A percentile compares a stretch with the other conserved stretches of the same genome.
phyloP scores from a whole-genome alignment of 1,140 invertebrate species.

The Aphelinus atriplicis region DNA sequence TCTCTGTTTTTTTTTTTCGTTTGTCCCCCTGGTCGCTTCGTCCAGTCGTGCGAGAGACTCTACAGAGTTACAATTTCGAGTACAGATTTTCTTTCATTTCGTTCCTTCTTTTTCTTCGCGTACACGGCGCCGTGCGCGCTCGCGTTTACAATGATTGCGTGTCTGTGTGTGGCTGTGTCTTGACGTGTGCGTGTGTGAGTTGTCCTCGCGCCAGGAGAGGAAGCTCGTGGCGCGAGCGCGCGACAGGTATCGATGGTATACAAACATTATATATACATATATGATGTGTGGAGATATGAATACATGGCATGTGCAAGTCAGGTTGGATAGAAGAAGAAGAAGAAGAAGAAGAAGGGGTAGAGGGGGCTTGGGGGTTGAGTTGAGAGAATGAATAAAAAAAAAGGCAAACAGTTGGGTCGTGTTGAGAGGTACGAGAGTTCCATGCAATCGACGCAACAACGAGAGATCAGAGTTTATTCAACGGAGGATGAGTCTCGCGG shows the following conservation, averaged over 20 bases:
- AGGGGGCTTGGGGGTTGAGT: slow-evolving; percentile 27
- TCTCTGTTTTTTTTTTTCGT: too few relatives aligned
- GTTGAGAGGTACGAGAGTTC: slow-evolving; percentile 67
- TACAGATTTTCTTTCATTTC: too few relatives aligned
- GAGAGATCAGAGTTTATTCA: slow-evolving; percentile 60
- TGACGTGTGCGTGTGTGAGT: too few relatives aligned
- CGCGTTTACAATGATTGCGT: too few relatives aligned
- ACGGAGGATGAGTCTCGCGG: slow-evolving; percentile 57
- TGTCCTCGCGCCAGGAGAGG: too few relatives aligned
- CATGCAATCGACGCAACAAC: slow-evolving; percentile 67
- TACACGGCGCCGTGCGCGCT: too few relatives aligned
- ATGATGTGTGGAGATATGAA: too few relatives aligned
- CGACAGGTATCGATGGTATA: not conserved
- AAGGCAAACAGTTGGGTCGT: not conserved
- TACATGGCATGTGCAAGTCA: not conserved
- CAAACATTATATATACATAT: not conserved
- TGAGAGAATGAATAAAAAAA: slow-evolving; percentile 40
- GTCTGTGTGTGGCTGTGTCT: too few relatives aligned
- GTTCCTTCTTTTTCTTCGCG: too few relatives aligned
- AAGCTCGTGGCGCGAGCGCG: not conserved
- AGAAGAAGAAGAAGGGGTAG: not conserved
- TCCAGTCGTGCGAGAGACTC: too few relatives aligned
- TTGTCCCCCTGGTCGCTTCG: too few relatives aligned
- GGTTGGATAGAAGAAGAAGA: not conserved
- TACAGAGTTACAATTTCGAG: too few relatives aligned